Base-by-base conservation (phyloP, 2,888 invertebrate species). In the Meganola albula region DNA sequence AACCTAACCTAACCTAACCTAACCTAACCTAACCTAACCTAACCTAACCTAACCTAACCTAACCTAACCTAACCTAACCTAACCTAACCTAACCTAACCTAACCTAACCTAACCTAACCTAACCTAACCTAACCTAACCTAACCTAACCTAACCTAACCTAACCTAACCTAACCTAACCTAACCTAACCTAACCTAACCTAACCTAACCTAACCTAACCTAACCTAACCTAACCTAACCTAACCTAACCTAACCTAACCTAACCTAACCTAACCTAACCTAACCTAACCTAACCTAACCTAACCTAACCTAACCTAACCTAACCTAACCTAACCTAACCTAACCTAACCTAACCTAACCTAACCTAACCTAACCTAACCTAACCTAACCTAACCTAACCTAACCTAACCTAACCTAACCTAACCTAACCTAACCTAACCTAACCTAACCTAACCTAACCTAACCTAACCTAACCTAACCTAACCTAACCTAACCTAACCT, bases 331-430 rank as follows among this genome's bases (percentile, higher is more conserved):
- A 30, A 30, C 30, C 30, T 30, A 30, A 30, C 30, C 24, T 30
- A 24, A 30, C 24, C 30, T 24, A 30, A 30, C 30, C 30, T 43
- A 30, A 30, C 30, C 24, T 30, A 24, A 30, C 24, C 30, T 20
- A 20, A 20, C 20, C 20, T 20, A 20, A 20, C 20, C 20, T 20
- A 20, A 44, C 40, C 40, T 38, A 44, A 40, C 44, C 40, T 44
- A 40, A 40, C 40, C 40, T 39, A 44, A 44, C 41, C 44, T 40
- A 30, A 30, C 30, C 24, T 30, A 24, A 30, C 24, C 30, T 34
- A 43, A 27, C 33, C 33, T 33, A 33, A 33, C 33, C 27, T 33
- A 27, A 33, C 27, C 32, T 27, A 32, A 32, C 32, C 32, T 32
- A 32, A 32, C 32, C 27, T 32, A 27, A 32, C 27, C 32, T 27